Evolutionary conservation across 2,113 vertebrate species (phyloP), one percentile per base, ranked within the genome.

Genomic region (Ctenodactylus gundi): DNA sequence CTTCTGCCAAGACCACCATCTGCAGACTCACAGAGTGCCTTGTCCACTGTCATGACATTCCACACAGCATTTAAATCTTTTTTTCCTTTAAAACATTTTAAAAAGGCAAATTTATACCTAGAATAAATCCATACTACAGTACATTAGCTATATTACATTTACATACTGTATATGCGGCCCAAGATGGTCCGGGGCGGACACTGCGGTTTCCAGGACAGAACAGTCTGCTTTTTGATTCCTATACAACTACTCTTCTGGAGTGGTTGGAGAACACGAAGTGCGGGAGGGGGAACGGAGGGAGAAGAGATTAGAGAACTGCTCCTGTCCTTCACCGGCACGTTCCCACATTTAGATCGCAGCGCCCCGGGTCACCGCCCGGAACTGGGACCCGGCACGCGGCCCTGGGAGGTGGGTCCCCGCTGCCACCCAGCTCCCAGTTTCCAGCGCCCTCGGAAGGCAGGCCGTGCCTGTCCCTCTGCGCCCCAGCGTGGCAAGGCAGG

Each of bases 301-400:
- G 51, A 3, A 46, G 12, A 6, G 11, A 34, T 58, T 27, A 60
- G 23, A 34, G 77, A 78, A 84, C 51, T 13, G 41, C 2, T 10
- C 7, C 20, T 41, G n/a, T n/a, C 3, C 2, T 53, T 53, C 23
- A 34, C 3, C n/a, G 25, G 27, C 4, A 6, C 8, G 4, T 1
- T 1, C 8, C 21, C 18, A 31, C 41, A 18, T 0, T 14, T 36
- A 41, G 58, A 51, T 27, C 51, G 17, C 18, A 64, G 41, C 13
- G 13, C 55, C 36, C 58, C 67, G 14, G 76, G 65, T 36, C 75
- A 44, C 6, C 53, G 70, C 4, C 6, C 11, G 12, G 23, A 25
- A 39, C 1, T 1, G 34, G 27, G 10, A 9, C 3, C 0, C 14
- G 0, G 34, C 13, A 1, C 17, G 39, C 36, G 68, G 53, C 39